Evolutionary conservation across 2,888 invertebrate genomes (phyloP).

Genomic region (Petrolisthes manimaculis): DNA sequence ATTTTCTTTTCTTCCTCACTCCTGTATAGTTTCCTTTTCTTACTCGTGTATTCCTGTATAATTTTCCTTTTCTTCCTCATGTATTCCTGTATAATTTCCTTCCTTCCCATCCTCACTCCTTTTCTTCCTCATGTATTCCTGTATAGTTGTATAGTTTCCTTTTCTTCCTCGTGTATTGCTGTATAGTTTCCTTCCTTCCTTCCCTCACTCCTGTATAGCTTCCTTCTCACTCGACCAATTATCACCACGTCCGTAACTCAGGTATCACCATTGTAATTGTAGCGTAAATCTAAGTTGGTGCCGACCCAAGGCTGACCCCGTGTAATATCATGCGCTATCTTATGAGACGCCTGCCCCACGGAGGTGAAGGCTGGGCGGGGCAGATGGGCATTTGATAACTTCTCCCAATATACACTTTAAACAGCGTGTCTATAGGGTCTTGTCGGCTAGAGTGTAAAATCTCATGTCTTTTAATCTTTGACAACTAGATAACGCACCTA

Average conservation of each 20-base stretch:
- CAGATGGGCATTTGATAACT: not conserved
- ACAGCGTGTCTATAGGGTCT: not conserved
- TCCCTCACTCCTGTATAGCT: not conserved
- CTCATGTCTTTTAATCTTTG: no score
- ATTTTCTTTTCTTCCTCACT: not conserved
- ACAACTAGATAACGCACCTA: no score
- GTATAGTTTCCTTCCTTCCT: not conserved
- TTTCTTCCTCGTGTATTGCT: no score
- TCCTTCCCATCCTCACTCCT: not conserved
- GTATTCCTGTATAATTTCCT: not conserved
- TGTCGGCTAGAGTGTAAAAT: no score
- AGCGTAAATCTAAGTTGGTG: conserved; percentile 41
- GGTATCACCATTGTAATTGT: conserved; percentile 52
- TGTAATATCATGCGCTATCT: not conserved
- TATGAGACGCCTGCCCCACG: conserved; percentile 4
- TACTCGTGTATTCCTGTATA: not conserved
- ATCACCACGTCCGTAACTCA: conserved; percentile 41
- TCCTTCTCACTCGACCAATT: conserved; percentile 13
- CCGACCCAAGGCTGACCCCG: not conserved
- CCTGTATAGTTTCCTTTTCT: not conserved
- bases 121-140: not conserved
- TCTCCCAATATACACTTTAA: not conserved
- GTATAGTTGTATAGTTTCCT: not conserved
- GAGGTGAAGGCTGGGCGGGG: not conserved
- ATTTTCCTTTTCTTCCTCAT: not conserved